Percentiles rank a stretch among this genome's conserved stretches.
Conservation (phyloP, 2,888 invertebrate species). For the Cephus nigrinus region DNA sequence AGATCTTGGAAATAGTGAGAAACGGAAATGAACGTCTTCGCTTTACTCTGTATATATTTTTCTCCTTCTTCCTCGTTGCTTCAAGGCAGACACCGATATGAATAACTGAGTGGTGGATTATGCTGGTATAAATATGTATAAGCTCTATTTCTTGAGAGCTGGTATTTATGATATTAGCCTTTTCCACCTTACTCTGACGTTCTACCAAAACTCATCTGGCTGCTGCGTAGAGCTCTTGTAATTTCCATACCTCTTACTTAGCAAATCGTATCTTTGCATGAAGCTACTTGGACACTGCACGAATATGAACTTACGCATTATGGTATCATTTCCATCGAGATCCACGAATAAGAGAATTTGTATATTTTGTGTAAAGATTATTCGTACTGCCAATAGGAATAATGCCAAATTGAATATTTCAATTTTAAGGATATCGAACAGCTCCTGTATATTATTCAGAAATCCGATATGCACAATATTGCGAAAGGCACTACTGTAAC, state of each 20-base stretch:
- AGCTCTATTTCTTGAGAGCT: slow-evolving; percentile 23
- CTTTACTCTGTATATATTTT: not conserved
- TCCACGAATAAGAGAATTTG: not conserved
- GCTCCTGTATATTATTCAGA: not conserved
- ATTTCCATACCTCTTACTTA: slow-evolving; percentile 14
- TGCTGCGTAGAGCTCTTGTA: slow-evolving; percentile 11
- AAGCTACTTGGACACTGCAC: not conserved
- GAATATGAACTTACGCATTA: not conserved
- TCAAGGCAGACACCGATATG: slow-evolving; percentile 21
- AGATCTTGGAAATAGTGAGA: not conserved
- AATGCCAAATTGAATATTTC: not conserved
- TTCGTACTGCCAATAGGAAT: not conserved
- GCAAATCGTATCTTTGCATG: not conserved
- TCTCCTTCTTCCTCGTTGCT: not conserved
- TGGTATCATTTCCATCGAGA: not conserved
- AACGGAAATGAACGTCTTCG: not conserved
- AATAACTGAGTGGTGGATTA: slow-evolving; percentile 32
- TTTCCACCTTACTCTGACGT: slow-evolving; percentile 7
- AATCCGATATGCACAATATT: not conserved
- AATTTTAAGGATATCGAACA: not conserved
- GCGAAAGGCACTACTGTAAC: not conserved
- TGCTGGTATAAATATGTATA: slow-evolving; percentile 34
- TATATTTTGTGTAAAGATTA: not conserved
- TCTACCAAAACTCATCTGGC: slow-evolving; percentile 6
- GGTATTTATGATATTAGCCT: slow-evolving; percentile 33